phyloP scores from a whole-genome alignment of 2,888 invertebrate species.

The Ophion obscuratus region DNA sequence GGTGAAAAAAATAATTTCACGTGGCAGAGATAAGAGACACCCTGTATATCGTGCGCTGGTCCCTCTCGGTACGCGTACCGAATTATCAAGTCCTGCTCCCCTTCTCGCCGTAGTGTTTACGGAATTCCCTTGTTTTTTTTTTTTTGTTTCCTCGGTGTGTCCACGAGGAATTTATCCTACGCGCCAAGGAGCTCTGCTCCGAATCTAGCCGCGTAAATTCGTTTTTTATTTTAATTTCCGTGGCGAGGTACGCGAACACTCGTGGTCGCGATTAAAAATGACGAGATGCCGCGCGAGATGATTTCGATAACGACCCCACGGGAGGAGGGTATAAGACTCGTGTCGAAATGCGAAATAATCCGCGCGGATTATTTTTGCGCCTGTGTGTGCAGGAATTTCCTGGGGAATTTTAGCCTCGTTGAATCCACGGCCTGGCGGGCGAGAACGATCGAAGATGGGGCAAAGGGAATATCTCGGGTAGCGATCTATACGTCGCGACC shows the following conservation, averaged over 20 bases:
- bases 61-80: conserved; percentile 53
- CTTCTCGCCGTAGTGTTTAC: conserved; percentile 3
- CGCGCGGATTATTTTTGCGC: background rate
- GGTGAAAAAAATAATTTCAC: too few relatives aligned
- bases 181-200: conserved; percentile 29
- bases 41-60: background rate
- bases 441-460: conserved; percentile 32
- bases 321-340: background rate
- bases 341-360: conserved; percentile 43
- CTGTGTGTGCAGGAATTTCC: conserved; percentile 22
- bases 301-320: conserved; percentile 35
- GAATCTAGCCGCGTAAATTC: conserved; percentile 26
- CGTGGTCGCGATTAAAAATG: conserved; percentile 40
- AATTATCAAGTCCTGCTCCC: conserved; percentile 36
- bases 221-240: conserved; percentile 20
- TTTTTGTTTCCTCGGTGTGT: background rate
- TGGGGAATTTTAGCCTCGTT: conserved; percentile 39
- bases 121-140: conserved; percentile 26
- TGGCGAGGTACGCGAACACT: background rate
- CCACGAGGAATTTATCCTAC: conserved; percentile 21
- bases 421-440: conserved; percentile 6
- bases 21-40: too few relatives aligned
- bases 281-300: conserved; percentile 33
- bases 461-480: conserved; percentile 23
- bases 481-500: conserved; percentile 25